Evolutionary conservation across 2,113 vertebrate genomes (phyloP).

Genomic region (Menidia beryllina): DNA sequence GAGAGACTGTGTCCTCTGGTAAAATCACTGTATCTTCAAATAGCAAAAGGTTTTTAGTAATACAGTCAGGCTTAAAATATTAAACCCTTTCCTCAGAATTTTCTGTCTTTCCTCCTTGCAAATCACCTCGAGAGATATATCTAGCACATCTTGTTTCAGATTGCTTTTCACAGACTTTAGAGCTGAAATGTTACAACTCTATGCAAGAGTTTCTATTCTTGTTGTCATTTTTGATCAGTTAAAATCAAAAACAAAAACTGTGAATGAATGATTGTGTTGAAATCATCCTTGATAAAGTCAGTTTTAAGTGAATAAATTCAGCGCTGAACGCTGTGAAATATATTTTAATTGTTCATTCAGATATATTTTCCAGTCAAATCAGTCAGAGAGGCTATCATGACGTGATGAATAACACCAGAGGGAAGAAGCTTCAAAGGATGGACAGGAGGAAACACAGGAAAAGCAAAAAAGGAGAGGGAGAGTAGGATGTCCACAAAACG

Average conservation of each 20-base stretch:
- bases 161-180: not conserved
- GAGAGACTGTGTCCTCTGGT: too few relatives aligned
- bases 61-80: too few relatives aligned
- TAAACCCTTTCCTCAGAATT: too few relatives aligned
- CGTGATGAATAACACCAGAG: slow-evolving; percentile 54
- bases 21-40: too few relatives aligned
- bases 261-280: not conserved
- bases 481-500: slow-evolving; percentile 1
- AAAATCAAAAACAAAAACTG: not conserved
- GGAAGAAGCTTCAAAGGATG: slow-evolving; percentile 54
- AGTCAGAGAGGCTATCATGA: slow-evolving; percentile 55
- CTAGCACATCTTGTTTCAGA: not conserved
- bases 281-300: too few relatives aligned
- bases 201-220: too few relatives aligned
- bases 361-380: slow-evolving; percentile 30
- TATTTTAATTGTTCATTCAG: slow-evolving; percentile 43
- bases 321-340: slow-evolving; percentile 37
- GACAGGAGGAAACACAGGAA: slow-evolving; percentile 25
- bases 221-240: not conserved
- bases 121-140: not conserved
- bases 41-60: too few relatives aligned
- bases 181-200: too few relatives aligned
- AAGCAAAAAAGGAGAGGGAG: slow-evolving; percentile 16
- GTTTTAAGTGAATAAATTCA: slow-evolving; percentile 27
- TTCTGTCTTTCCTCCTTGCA: too few relatives aligned